A percentile compares a stretch with the other conserved stretches of the same genome.
Conservation (phyloP, 2,113 vertebrate species). For the Oreochromis tanganicae region DNA sequence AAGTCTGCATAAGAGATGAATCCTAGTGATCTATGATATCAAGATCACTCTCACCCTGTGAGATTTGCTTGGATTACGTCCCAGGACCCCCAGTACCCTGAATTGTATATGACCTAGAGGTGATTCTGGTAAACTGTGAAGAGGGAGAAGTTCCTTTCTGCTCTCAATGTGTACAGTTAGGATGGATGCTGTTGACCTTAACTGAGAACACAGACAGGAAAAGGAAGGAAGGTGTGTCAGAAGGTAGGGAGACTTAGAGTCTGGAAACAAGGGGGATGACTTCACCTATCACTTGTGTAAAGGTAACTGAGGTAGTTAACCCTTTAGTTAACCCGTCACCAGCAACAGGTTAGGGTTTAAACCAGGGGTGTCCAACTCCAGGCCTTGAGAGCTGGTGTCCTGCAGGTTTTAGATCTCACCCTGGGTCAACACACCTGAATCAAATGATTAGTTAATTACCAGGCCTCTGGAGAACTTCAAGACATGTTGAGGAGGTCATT, state of each 20-base stretch:
- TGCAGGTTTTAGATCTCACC: too few relatives aligned
- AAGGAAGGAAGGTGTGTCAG: neutral
- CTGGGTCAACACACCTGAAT: too few relatives aligned
- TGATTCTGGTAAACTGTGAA: neutral
- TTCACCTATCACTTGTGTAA: neutral
- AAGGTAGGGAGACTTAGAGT: neutral
- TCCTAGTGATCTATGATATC: neutral
- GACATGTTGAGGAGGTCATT: too few relatives aligned
- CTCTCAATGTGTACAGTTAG: accelerated
- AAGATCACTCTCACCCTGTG: neutral
- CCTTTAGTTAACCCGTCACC: too few relatives aligned
- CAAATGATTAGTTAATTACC: too few relatives aligned
- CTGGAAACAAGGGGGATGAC: neutral
- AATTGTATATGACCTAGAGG: neutral
- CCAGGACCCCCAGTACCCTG: neutral
- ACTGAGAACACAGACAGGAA: neutral
- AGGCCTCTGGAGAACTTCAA: too few relatives aligned
- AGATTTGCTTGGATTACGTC: neutral
- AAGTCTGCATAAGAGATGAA: neutral
- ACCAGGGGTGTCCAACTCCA: too few relatives aligned
- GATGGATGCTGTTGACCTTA: neutral
- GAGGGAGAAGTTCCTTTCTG: neutral
- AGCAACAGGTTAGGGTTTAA: too few relatives aligned
- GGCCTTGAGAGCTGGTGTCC: too few relatives aligned
- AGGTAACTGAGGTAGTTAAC: neutral